Evolutionary conservation across 2,797 vertebrate genomes (phyloP), one percentile per base, ranked within the genome.

Genomic region (Parauchenoglanis punctatus): DNA sequence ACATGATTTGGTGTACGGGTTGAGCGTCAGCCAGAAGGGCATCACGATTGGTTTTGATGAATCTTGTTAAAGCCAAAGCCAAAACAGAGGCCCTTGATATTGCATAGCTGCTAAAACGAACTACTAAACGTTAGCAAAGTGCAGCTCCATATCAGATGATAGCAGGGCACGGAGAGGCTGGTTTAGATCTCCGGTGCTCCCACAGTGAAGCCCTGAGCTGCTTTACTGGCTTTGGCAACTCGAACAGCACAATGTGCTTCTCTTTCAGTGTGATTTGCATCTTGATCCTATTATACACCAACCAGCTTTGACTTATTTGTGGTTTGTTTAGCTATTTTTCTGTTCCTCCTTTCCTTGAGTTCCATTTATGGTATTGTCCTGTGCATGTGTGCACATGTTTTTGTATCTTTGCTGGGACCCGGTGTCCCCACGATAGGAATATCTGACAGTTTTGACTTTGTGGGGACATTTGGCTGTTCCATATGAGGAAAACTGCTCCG

Each of bases 221-320:
- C 70, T 76, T 76, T 68, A 65, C 77, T 82, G 70, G 59, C 65
- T 65, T 85, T 87, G 81, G 54, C 7, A 28, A 35, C 65, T 84
- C 65, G 70, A 75, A 44, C 83, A 81, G 49, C 76, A 73, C 82
- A 44, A 84, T 91, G 88, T 92, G 87, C n/a, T 90, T 91, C 87
- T 68, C 86, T 87, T 85, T 85, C 88, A 70, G 85, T 86, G 90
- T 88, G 83, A 85, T 92, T 92, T 91, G 89, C 88, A 63, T 77
- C 88, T 88, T 77, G 77, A 89, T 90, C 83, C 63, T 84, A 87
- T 88, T 73, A 58, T 25, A 52, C 85, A 81, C 87, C 40, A 85
- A 85, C 91, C 87, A 87, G 89, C 85, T 88, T 89, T 91, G 84
- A 89, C 85, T 49, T 86, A 91, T 93, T 92, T 92, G 88, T 91